Percentiles rank a stretch among this genome's conserved stretches.
phyloP scores from a whole-genome alignment of 2,113 vertebrate species.

The Cynocephalus volans region DNA sequence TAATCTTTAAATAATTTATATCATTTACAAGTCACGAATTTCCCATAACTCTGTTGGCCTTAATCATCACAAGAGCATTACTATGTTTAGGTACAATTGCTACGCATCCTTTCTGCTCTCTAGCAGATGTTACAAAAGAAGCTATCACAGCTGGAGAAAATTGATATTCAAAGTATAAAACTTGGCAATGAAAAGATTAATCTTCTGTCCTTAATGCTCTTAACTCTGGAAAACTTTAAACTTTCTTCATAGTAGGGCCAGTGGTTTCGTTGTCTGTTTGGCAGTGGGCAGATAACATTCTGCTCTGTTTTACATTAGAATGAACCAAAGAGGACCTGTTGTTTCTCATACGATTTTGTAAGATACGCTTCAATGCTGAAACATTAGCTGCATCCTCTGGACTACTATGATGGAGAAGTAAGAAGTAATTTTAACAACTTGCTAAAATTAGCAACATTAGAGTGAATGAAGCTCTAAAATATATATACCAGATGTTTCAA shows the following conservation, averaged over 20 bases:
- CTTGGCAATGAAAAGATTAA: constrained; percentile 84
- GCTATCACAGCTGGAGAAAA: constrained; percentile 82
- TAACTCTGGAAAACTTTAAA: constrained; percentile 67
- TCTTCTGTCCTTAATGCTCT: constrained; percentile 68
- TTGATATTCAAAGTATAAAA: constrained; percentile 73
- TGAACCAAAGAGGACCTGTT: constrained; percentile 38
- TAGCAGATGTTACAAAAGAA: constrained; percentile 83
- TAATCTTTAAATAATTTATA: constrained; percentile 84
- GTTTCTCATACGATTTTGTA: constrained; percentile 73
- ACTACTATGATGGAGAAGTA: neutral
- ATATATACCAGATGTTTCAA: constrained; percentile 76
- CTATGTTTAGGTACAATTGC: constrained; percentile 43
- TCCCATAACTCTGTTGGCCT: constrained; percentile 66
- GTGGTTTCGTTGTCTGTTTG: constrained; percentile 57
- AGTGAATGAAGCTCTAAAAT: constrained; percentile 67
- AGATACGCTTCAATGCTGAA: constrained; percentile 50
- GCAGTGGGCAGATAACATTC: constrained; percentile 63
- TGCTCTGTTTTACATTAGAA: constrained; percentile 73
- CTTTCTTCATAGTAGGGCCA: constrained; percentile 41
- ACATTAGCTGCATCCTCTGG: constrained; percentile 58
- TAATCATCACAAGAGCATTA: constrained; percentile 71
- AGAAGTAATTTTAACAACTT: constrained; percentile 72
- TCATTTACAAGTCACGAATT: constrained; percentile 85
- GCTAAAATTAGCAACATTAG: constrained; percentile 61
- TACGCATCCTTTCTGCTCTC: constrained; percentile 37